Conservation (phyloP, 2,797 vertebrate species). For the Uromys caudimaculatus region DNA sequence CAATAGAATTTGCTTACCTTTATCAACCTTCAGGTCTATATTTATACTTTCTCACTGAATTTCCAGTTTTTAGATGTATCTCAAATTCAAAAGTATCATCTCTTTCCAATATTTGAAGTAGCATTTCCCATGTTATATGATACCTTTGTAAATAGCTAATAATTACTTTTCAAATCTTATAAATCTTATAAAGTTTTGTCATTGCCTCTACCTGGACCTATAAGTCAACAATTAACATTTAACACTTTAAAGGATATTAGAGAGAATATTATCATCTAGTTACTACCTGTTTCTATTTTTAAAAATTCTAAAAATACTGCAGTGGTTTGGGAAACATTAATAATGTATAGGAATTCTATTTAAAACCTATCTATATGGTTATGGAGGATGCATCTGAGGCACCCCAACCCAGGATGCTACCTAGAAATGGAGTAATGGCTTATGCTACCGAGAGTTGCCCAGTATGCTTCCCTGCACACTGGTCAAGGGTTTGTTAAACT, state of each 20-base stretch:
- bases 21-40: neutral
- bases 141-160: neutral
- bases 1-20: neutral
- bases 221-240: neutral
- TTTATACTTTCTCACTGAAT: slow-evolving; percentile 1
- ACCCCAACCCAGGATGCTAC: neutral
- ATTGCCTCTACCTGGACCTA: neutral
- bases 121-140: neutral
- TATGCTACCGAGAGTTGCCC: neutral
- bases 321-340: neutral
- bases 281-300: neutral
- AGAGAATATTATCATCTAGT: neutral
- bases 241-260: neutral
- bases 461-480: neutral
- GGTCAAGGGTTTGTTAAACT: no score
- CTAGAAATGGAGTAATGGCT: neutral
- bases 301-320: neutral
- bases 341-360: neutral
- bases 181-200: neutral
- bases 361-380: neutral
- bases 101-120: neutral
- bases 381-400: neutral
- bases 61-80: neutral
- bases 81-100: neutral
- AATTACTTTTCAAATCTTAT: neutral